Evolutionary conservation across 2,888 invertebrate genomes (phyloP).

Genomic region (Parapristionchus giblindavisi): DNA sequence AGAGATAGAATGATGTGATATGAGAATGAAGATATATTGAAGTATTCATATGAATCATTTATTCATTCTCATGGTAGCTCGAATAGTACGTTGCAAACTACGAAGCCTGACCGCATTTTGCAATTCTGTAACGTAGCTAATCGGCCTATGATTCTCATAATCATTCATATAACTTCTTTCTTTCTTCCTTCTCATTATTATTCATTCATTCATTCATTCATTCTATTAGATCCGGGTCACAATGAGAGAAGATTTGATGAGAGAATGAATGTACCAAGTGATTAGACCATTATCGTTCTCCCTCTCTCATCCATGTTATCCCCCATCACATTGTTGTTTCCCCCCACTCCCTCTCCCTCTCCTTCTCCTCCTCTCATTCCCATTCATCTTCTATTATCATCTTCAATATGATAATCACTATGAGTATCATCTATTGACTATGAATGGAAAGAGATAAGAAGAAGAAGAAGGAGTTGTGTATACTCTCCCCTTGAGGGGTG

Average conservation of each 20-base stretch:
- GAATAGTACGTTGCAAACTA: too few species aligned
- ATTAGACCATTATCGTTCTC: conserved; percentile 30
- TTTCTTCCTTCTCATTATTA: not conserved
- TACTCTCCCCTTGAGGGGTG: too few species aligned
- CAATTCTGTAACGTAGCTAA: too few species aligned
- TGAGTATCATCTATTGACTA: not conserved
- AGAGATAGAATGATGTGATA: not conserved
- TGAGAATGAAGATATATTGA: not conserved
- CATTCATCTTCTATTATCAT: not conserved
- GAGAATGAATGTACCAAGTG: not conserved
- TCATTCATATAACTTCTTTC: conserved; percentile 8
- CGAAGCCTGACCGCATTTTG: too few species aligned
- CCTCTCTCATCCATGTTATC: not conserved
- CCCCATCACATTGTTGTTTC: not conserved
- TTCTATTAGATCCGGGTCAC: conserved; percentile 13
- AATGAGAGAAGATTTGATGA: conserved; percentile 11
- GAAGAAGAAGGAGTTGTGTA: too few species aligned
- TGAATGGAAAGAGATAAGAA: not conserved
- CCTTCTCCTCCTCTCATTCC: conserved; percentile 4
- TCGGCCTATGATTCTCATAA: not conserved
- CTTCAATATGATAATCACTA: not conserved
- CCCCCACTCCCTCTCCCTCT: not conserved
- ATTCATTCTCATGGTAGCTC: not conserved
- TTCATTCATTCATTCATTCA: conserved; percentile 1
- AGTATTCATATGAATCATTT: not conserved